Conservation (phyloP, 2,888 invertebrate species). For the Sarcophaga variegata region DNA sequence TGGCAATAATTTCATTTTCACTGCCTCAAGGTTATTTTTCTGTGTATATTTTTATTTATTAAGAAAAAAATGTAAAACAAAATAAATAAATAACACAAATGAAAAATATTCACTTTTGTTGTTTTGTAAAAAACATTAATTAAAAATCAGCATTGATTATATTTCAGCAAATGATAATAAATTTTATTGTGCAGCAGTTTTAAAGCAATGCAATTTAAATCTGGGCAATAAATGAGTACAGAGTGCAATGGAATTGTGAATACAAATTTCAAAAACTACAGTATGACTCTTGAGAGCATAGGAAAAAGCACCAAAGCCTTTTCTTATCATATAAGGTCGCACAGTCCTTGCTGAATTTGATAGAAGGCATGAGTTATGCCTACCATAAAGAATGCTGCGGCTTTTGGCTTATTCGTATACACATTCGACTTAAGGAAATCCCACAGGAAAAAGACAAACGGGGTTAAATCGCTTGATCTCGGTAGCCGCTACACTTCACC, state of each 20-base stretch:
- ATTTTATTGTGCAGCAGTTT: slow-evolving; percentile 30
- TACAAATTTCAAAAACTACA: background rate
- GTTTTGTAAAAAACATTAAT: slow-evolving; percentile 42
- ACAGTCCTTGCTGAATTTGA: too few species aligned
- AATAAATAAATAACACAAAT: too few species aligned
- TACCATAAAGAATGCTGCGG: too few species aligned
- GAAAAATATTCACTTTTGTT: background rate
- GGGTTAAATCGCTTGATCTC: too few species aligned
- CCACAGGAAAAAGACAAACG: too few species aligned
- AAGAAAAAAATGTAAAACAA: background rate
- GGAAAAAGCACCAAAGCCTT: too few species aligned
- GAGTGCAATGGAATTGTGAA: background rate
- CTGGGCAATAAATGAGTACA: slow-evolving; percentile 11
- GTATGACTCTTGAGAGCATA: background rate
- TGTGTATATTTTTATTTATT: slow-evolving; percentile 16
- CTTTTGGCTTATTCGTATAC: too few species aligned
- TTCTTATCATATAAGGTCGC: too few species aligned
- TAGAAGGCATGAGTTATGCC: too few species aligned
- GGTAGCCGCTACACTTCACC: too few species aligned
- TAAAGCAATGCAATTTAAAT: slow-evolving; percentile 38
- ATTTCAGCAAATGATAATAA: slow-evolving; percentile 60
- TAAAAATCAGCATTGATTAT: slow-evolving; percentile 59
- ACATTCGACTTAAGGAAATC: too few species aligned
- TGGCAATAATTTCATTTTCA: slow-evolving; percentile 37
- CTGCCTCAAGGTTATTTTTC: slow-evolving; percentile 45